These are phyloP conservation scores for Aethina tumida DNA, from an alignment of 1,140 invertebrate species.

Conservation along the genomic window DNA sequence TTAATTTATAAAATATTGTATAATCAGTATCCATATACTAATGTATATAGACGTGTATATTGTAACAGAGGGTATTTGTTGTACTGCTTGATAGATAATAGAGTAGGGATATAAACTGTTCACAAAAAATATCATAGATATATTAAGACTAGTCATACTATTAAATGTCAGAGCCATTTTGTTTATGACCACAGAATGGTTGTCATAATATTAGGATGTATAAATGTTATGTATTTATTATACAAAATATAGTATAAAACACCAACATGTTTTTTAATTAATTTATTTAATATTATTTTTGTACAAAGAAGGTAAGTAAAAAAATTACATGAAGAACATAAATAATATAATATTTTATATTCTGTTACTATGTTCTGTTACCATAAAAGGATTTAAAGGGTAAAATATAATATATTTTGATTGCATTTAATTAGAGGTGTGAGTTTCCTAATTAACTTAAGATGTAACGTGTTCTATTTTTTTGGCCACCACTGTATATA, in stretches of 20 bases:
- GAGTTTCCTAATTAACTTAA: too few species aligned
- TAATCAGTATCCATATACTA: constrained; percentile 4
- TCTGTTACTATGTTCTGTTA: too few species aligned
- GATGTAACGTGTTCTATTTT: too few species aligned
- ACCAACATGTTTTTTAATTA: too few species aligned
- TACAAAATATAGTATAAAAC: constrained; percentile 29
- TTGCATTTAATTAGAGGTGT: too few species aligned
- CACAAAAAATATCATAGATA: constrained; percentile 19
- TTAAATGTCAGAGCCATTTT: constrained; percentile 24
- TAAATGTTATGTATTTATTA: constrained; percentile 38
- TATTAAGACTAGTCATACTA: constrained; percentile 24
- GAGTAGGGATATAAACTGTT: constrained; percentile 8
- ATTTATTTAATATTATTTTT: too few species aligned
- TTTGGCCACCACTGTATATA: too few species aligned
- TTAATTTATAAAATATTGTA: constrained; percentile 11
- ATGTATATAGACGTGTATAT: constrained; percentile 16
- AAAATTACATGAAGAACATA: too few species aligned
- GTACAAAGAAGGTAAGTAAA: too few species aligned
- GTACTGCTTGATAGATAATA: constrained; percentile 11
- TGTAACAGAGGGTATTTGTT: constrained; percentile 13
- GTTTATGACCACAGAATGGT: constrained; percentile 21
- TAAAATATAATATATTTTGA: too few species aligned
- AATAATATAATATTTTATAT: too few species aligned
- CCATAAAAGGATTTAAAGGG: too few species aligned
- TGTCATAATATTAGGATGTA: constrained; percentile 23